These are phyloP conservation scores for Liolophura sinensis DNA, from an alignment of 1,140 invertebrate species.

Conservation along the genomic window DNA sequence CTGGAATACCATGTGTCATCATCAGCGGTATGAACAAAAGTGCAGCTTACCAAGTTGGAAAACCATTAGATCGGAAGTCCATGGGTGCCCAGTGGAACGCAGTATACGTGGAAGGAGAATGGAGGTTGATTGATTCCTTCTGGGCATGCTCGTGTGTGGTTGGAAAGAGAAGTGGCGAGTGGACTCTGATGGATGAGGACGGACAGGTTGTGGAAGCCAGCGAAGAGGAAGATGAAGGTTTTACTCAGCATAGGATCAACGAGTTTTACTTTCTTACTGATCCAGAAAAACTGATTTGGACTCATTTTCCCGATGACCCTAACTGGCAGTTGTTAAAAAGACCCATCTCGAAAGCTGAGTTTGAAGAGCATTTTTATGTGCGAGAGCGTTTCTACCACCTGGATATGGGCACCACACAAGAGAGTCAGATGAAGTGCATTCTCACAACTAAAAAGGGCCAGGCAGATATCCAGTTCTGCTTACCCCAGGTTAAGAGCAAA, in stretches of 20 bases:
- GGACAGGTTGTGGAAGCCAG: constrained; percentile 39
- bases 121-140: constrained; percentile 52
- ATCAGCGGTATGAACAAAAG: constrained; percentile 55
- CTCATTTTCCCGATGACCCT: constrained; percentile 46
- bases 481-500: constrained; percentile 33
- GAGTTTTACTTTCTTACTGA: constrained; percentile 55
- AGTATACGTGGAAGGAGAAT: constrained; percentile 46
- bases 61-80: constrained; percentile 32
- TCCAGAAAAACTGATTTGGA: constrained; percentile 46
- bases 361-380: constrained; percentile 39
- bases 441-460: constrained; percentile 37
- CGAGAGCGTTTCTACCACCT: constrained; percentile 50
- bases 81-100: constrained; percentile 58
- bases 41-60: constrained; percentile 53
- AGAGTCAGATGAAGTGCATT: constrained; percentile 35
- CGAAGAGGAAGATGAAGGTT: constrained; percentile 38
- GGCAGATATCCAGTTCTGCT: constrained; percentile 38
- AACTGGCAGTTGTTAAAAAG: constrained; percentile 46
- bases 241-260: constrained; percentile 49
- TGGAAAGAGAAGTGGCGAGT: constrained; percentile 45
- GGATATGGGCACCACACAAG: constrained; percentile 23
- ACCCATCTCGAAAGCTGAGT: constrained; percentile 30
- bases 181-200: constrained; percentile 47
- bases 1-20: constrained; percentile 46
- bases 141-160: constrained; percentile 52